Evolutionary conservation across 2,888 invertebrate species (phyloP), one percentile per base, ranked within the genome.

Genomic region (Cybosia mesomella): DNA sequence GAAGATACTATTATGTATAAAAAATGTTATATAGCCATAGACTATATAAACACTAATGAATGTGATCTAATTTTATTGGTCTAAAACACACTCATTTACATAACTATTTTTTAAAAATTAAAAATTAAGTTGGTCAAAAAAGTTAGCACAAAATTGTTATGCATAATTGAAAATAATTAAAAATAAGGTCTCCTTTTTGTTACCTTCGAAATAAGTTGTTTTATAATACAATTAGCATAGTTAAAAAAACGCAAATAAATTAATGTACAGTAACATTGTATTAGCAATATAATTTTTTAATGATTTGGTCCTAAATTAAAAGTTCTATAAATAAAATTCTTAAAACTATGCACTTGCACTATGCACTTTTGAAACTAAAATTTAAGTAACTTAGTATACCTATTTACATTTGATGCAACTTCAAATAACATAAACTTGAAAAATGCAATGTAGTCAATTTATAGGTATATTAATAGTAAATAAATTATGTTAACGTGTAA

Each of bases 371-470:
- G n/a, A 9, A 49, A n/a, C 49, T 49, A 9, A 49, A 49, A 2
- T 49, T 18, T 9, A 49, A 49, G 49, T n/a, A n/a, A n/a, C 8
- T 49, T 8, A 1, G n/a, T n/a, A 49, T 49, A 49, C 49, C 18
- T 49, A 43, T 7, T 43, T 34, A 18, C 18, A 43, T 43, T 18
- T n/a, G 49, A 18, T 49, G 49, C 49, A 8, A 49, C n/a, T 0
- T 49, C n/a, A 49, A 49, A 49, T 49, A 49, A 49, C 18, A 49
- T 43, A 43, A 11, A 43, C 18, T 36, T 21, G 58, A 36, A 22
- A 13, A 59, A 59, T 36, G 58, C 36, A 10, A 43, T 13, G 13
- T 39, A 64, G 77, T 73, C 64, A 79, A 79, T 68, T 76, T 60
- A 53, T n/a, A n/a, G n/a, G n/a, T n/a, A n/a, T 66, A 64, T 65